Percentiles rank a stretch among this genome's conserved stretches.
These are phyloP conservation scores for Papilio xuthus DNA, from an alignment of 1,140 invertebrate species.

Conservation along the genomic window DNA sequence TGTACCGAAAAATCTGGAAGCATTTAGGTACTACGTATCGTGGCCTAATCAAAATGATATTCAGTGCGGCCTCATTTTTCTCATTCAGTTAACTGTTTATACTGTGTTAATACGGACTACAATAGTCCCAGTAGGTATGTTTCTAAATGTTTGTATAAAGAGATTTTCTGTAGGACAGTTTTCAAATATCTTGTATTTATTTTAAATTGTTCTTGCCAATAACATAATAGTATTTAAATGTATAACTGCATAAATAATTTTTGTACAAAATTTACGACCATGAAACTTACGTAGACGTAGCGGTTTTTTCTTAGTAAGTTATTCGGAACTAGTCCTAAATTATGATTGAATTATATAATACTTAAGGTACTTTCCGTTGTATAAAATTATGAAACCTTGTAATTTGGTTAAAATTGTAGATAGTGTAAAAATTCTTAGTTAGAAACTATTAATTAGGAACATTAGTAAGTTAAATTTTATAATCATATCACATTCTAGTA, in stretches of 20 bases:
- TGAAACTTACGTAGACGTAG: conserved; percentile 66
- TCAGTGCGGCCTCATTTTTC: conserved; percentile 58
- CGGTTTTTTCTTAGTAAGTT: conserved; percentile 76
- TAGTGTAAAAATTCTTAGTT: conserved; percentile 75
- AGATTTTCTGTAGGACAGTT: conserved; percentile 50
- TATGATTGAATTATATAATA: conserved; percentile 66
- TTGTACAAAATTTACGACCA: conserved; percentile 73
- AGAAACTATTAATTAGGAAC: conserved; percentile 60
- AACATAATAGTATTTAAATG: conserved; percentile 30
- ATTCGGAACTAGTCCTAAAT: conserved; percentile 78
- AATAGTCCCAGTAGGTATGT: conserved; percentile 54
- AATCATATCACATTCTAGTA: conserved; percentile 76
- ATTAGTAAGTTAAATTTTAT: conserved; percentile 76
- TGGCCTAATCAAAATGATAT: conserved; percentile 59
- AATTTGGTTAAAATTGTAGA: conserved; percentile 72
- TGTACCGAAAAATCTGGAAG: conserved; percentile 41
- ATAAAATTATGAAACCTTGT: conserved; percentile 54
- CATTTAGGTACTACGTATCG: conserved; percentile 48
- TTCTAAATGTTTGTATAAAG: too few species aligned
- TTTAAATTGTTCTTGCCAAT: conserved; percentile 49
- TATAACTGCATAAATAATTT: conserved; percentile 54
- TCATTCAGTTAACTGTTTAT: conserved; percentile 56
- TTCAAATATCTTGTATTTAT: conserved; percentile 45
- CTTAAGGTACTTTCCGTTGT: conserved; percentile 56
- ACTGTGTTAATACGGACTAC: conserved; percentile 43